Conservation (phyloP, 35 echinoderm and acorn worm genomes). For the Nesometra sesokonis region DNA sequence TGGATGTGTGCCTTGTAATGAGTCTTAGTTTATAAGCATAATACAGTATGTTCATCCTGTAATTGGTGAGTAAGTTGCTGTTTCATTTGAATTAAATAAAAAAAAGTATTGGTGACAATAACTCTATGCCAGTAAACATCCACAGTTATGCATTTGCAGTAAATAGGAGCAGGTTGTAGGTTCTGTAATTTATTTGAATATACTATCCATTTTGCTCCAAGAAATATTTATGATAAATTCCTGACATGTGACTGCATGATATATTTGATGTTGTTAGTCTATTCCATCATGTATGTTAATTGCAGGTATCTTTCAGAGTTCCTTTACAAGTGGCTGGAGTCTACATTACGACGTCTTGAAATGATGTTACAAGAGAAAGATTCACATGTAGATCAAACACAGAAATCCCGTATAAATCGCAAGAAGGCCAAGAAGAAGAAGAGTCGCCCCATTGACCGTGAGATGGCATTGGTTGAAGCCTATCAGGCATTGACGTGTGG, state of each 20-base stretch:
- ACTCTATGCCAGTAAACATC: too few species aligned
- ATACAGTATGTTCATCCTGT: too few species aligned
- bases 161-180: too few species aligned
- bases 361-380: conserved; percentile 83
- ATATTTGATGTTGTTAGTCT: too few species aligned
- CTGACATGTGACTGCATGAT: not conserved
- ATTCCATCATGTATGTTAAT: not conserved
- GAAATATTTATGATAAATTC: not conserved
- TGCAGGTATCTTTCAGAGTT: conserved; percentile 90
- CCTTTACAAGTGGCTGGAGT: conserved; percentile 85
- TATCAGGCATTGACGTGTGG: conserved; percentile 66
- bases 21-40: too few species aligned
- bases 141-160: too few species aligned
- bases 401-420: conserved; percentile 72
- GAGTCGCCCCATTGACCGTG: conserved; percentile 58
- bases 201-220: not conserved
- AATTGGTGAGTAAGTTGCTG: too few species aligned
- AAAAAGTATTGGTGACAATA: too few species aligned
- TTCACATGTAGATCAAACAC: conserved; percentile 42
- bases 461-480: conserved; percentile 49
- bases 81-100: too few species aligned
- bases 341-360: conserved; percentile 73
- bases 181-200: not conserved
- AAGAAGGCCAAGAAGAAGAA: conserved; percentile 87
- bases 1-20: too few species aligned